Evolutionary conservation across 2,113 vertebrate species (phyloP).

Genomic region (Tonatia bakeri): DNA sequence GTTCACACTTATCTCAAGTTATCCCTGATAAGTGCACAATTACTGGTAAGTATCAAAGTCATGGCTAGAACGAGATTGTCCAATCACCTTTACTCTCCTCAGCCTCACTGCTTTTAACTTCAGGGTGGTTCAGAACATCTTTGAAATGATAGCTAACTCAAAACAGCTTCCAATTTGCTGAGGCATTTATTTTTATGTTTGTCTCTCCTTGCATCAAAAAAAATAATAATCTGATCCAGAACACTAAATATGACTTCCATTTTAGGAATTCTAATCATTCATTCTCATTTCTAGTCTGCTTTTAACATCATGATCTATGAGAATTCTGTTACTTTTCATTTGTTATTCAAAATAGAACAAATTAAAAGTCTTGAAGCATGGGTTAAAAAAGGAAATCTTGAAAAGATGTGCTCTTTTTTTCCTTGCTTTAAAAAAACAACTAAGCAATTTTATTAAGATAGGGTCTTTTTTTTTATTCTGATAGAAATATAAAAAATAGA

Average conservation of each 20-base stretch:
- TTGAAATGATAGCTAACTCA: slow-evolving; percentile 63
- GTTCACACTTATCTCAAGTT: slow-evolving; percentile 18
- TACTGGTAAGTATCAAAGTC: background rate
- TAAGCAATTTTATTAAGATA: background rate
- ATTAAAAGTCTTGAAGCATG: background rate
- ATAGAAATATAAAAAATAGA: background rate
- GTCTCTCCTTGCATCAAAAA: background rate
- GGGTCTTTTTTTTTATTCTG: background rate
- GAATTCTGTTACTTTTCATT: background rate
- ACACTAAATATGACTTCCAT: background rate
- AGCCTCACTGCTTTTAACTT: slow-evolving; percentile 47
- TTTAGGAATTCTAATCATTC: background rate
- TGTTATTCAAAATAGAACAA: background rate
- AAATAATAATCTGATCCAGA: background rate
- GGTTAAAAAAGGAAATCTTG: background rate
- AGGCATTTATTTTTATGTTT: background rate
- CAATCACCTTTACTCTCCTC: background rate
- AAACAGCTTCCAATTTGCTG: background rate
- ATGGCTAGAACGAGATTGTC: background rate
- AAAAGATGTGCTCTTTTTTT: background rate
- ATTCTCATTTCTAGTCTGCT: background rate
- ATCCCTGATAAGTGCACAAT: slow-evolving; percentile 35
- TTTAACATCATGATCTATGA: background rate
- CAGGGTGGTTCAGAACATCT: slow-evolving; percentile 56
- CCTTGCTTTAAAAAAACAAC: background rate